These are phyloP conservation scores for Lithosia quadra DNA, from an alignment of 2,888 invertebrate species.

Conservation along the genomic window DNA sequence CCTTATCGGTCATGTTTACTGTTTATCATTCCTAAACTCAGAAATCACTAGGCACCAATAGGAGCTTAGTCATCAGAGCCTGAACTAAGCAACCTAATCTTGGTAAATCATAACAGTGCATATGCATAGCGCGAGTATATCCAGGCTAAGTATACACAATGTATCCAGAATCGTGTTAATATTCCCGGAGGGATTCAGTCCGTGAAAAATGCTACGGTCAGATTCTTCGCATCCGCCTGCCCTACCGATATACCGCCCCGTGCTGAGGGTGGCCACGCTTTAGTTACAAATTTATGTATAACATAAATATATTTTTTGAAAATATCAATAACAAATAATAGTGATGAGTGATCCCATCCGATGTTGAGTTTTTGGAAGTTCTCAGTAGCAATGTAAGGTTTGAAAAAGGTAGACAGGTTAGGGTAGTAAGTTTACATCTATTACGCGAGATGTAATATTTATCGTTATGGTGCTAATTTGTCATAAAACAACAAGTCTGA, in stretches of 20 bases:
- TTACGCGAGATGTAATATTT: too few relatives aligned
- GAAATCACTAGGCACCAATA: too few relatives aligned
- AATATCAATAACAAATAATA: too few relatives aligned
- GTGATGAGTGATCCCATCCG: too few relatives aligned
- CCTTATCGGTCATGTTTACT: neutral
- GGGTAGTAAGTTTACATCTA: too few relatives aligned
- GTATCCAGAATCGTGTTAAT: conserved; percentile 52
- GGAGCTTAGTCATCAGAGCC: neutral
- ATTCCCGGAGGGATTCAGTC: conserved; percentile 47
- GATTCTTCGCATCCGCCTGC: conserved; percentile 45
- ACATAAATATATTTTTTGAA: neutral
- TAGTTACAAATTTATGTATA: neutral
- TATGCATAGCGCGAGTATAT: conserved; percentile 27
- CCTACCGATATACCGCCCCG: conserved; percentile 32
- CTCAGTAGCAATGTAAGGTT: too few relatives aligned
- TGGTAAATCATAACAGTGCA: neutral
- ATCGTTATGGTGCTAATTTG: too few relatives aligned
- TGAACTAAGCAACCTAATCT: neutral
- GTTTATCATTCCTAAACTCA: neutral
- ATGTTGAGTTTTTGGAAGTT: too few relatives aligned
- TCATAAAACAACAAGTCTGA: too few relatives aligned
- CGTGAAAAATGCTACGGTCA: conserved; percentile 58
- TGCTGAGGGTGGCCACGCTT: conserved; percentile 16
- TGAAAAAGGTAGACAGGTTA: too few relatives aligned
- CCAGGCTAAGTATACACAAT: conserved; percentile 32